Conservation (phyloP, 1,140 invertebrate species). For the Hydropsyche tenuis region DNA sequence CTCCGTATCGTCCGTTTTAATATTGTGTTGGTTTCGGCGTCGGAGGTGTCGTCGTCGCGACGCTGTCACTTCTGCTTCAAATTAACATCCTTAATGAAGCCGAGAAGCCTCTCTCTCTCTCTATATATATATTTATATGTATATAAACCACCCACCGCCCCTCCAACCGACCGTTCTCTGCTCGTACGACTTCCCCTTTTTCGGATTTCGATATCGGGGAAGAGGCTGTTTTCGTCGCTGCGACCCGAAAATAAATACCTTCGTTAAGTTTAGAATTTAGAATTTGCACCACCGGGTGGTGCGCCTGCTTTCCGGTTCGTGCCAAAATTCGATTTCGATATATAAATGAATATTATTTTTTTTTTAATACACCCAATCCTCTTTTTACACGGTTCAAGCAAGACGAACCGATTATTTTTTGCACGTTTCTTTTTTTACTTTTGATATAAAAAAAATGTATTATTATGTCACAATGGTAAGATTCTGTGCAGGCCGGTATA, state of each 20-base stretch:
- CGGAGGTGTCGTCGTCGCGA: background rate
- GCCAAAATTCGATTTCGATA: background rate
- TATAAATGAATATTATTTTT: too few relatives aligned
- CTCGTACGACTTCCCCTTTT: background rate
- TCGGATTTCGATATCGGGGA: background rate
- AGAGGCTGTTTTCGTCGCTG: background rate
- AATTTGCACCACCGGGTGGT: background rate
- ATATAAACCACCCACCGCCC: too few relatives aligned
- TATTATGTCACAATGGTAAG: too few relatives aligned
- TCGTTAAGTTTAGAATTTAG: too few relatives aligned
- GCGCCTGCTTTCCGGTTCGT: background rate
- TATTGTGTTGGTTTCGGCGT: background rate
- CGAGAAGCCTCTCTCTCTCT: conserved; percentile 8
- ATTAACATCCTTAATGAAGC: conserved; percentile 32
- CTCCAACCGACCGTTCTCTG: background rate
- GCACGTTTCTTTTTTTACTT: too few relatives aligned
- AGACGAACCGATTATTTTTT: too few relatives aligned
- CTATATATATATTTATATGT: too few relatives aligned
- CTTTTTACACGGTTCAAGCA: too few relatives aligned
- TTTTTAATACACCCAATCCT: too few relatives aligned
- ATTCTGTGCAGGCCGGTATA: too few relatives aligned
- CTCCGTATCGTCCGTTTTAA: conserved; percentile 17
- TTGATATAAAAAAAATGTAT: too few relatives aligned
- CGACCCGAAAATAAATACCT: too few relatives aligned
- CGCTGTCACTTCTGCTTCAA: conserved; percentile 28